phyloP scores from a whole-genome alignment of 1,140 invertebrate species.

The Oncopeltus fasciatus region DNA sequence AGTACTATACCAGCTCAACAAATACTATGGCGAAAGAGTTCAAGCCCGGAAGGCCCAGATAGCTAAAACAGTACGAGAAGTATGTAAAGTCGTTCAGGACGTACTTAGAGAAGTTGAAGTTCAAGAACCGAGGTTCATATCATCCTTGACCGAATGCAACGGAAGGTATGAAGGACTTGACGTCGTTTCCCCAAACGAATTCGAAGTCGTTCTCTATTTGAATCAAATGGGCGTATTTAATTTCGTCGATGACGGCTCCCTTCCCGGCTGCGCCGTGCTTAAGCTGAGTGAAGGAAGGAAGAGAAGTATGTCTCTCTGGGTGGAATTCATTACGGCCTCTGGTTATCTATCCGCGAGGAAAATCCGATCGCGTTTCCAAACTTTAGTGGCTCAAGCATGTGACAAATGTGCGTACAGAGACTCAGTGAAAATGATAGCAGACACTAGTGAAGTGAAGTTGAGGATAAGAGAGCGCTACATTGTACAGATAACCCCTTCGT shows the following conservation, averaged over 20 bases:
- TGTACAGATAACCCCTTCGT: conserved; percentile 80
- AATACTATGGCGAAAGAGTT: conserved; percentile 82
- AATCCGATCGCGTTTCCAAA: conserved; percentile 83
- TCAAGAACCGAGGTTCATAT: conserved; percentile 91
- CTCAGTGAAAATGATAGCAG: conserved; percentile 80
- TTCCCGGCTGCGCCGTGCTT: conserved; percentile 83
- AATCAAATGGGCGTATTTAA: conserved; percentile 97
- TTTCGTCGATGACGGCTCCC: conserved; percentile 85
- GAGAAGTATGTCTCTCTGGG: conserved; percentile 90
- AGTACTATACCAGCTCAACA: conserved; percentile 86
- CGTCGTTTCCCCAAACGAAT: conserved; percentile 79
- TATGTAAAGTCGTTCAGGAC: conserved; percentile 89
- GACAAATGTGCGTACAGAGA: conserved; percentile 83
- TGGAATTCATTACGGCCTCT: conserved; percentile 90
- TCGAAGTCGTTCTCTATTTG: conserved; percentile 89
- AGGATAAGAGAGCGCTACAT: conserved; percentile 73
- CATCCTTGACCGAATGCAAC: conserved; percentile 77
- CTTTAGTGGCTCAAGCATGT: conserved; percentile 78
- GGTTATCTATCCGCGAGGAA: conserved; percentile 86
- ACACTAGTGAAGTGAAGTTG: conserved; percentile 77
- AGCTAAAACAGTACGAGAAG: conserved; percentile 76
- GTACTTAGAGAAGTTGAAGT: conserved; percentile 92
- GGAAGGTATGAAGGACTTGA: conserved; percentile 75
- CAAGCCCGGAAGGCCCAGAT: conserved; percentile 66
- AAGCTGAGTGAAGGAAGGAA: conserved; percentile 88